A percentile compares a stretch with the other conserved stretches of the same genome.
Conservation (phyloP, 2,797 vertebrate species). For the Zalophus californianus region DNA sequence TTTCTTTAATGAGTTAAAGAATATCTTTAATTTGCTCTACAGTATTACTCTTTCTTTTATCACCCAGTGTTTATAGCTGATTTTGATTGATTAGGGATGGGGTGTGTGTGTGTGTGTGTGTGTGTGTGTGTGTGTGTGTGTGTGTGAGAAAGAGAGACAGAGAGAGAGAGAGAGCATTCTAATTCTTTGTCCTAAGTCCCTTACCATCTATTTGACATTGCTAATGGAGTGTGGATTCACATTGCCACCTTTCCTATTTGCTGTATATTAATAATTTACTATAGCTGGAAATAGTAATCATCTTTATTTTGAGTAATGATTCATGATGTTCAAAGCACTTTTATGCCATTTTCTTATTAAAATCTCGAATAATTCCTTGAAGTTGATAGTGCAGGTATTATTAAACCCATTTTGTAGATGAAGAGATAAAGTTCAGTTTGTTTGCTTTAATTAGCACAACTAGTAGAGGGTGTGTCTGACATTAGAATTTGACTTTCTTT, state of each 20-base stretch:
- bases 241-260: neutral
- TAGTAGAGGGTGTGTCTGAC: neutral
- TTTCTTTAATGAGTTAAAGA: slow-evolving; percentile 37
- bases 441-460: neutral
- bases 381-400: neutral
- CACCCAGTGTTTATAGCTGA: neutral
- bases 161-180: neutral
- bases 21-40: neutral
- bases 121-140: neutral
- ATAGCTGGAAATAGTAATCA: neutral
- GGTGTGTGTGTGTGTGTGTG: neutral
- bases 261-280: neutral
- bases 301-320: neutral
- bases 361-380: neutral
- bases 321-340: neutral
- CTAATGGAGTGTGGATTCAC: neutral
- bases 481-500: neutral
- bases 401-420: slow-evolving; percentile 3
- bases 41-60: neutral
- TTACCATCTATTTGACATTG: neutral
- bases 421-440: neutral
- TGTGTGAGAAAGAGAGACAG: neutral
- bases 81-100: neutral
- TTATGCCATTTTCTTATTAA: slow-evolving; percentile 26
- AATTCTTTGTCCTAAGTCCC: neutral